Evolutionary conservation across 2,113 vertebrate genomes (phyloP).

Genomic region (Dissostichus mawsoni): DNA sequence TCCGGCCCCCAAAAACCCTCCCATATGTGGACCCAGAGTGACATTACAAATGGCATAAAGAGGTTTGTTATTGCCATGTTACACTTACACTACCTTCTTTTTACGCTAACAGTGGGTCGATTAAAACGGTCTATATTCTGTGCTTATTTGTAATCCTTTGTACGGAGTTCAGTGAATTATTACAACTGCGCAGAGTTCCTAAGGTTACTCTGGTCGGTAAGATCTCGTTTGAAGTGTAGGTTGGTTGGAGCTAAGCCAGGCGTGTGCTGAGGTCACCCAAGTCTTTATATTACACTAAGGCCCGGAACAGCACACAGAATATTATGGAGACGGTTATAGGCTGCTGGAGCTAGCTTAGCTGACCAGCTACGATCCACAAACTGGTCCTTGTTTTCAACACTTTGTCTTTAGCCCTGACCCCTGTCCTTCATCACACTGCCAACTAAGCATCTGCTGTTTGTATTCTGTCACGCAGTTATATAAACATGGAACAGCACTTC

Average conservation of each 20-base stretch:
- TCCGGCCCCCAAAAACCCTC: background rate
- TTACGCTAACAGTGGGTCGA: no score
- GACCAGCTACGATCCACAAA: background rate
- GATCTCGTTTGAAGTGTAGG: background rate
- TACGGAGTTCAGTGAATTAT: background rate
- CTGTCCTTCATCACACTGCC: background rate
- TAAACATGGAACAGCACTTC: constrained; percentile 14
- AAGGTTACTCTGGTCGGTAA: background rate
- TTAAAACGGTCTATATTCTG: no score
- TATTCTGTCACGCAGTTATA: background rate
- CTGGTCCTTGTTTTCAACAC: constrained; percentile 22
- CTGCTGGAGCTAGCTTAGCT: no score
- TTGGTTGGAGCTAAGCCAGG: background rate
- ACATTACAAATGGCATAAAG: no score
- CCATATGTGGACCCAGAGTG: background rate
- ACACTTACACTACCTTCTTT: no score
- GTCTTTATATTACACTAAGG: background rate
- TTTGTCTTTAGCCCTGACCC: background rate
- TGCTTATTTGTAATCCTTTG: no score
- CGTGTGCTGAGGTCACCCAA: background rate
- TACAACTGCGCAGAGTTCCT: background rate
- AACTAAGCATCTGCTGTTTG: constrained; percentile 12
- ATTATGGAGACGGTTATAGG: background rate
- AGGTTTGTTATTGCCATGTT: no score
- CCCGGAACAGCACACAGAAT: background rate